Conservation (phyloP, 2,888 invertebrate species). For the Allophyes oxyacanthae region DNA sequence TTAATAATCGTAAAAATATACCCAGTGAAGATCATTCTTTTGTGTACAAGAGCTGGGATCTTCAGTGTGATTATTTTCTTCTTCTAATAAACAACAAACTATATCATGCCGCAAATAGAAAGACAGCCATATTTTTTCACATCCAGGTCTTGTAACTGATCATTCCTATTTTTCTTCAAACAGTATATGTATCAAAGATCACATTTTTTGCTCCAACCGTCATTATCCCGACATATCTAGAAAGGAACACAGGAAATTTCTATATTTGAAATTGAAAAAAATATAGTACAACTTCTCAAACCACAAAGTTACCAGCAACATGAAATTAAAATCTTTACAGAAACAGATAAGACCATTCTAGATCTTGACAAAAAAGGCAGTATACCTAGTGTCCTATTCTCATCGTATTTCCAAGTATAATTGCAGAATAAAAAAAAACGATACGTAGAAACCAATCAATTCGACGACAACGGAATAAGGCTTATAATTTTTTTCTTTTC, state of each 20-base stretch:
- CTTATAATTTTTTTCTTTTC: conserved; percentile 67
- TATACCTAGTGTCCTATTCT: conserved; percentile 52
- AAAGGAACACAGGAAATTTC: conserved; percentile 36
- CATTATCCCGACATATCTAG: conserved; percentile 39
- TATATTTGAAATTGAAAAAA: conserved; percentile 40
- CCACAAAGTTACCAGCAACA: conserved; percentile 24
- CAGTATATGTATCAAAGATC: conserved; percentile 13
- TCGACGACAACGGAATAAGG: conserved; percentile 68
- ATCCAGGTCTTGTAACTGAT: conserved; percentile 21
- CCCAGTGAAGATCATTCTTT: too few species aligned
- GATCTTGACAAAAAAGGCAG: conserved; percentile 41
- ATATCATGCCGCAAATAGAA: conserved; percentile 40
- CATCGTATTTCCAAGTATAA: conserved; percentile 71
- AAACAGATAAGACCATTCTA: conserved; percentile 41
- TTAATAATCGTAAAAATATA: too few species aligned
- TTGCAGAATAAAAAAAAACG: conserved; percentile 63
- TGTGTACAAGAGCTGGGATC: too few species aligned
- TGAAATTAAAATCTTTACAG: conserved; percentile 55
- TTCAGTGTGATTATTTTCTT: too few species aligned
- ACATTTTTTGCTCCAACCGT: conserved; percentile 30
- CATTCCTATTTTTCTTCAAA: conserved; percentile 42
- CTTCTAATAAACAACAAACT: not conserved
- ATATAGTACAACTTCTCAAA: conserved; percentile 42
- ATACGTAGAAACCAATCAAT: conserved; percentile 81
- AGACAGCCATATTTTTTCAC: conserved; percentile 24